phyloP scores from a whole-genome alignment of 2,888 invertebrate species.

The Philaethria dido region DNA sequence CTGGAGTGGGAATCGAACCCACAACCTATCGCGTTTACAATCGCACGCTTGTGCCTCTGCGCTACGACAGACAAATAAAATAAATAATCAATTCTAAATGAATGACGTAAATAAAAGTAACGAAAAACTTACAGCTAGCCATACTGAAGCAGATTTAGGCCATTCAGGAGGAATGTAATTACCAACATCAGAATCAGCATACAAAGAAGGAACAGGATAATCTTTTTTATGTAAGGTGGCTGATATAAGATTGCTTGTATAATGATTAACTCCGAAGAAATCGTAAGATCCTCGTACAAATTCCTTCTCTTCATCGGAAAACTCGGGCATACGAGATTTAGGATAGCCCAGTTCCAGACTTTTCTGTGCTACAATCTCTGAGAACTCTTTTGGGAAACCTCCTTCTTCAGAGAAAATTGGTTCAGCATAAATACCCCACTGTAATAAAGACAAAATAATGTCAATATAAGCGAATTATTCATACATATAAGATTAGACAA shows the following conservation, averaged over 20 bases:
- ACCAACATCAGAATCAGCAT: slow-evolving; percentile 55
- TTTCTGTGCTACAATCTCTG: slow-evolving; percentile 65
- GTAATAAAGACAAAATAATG: slow-evolving; percentile 33
- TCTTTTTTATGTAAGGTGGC: slow-evolving; percentile 50
- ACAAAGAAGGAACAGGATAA: slow-evolving; percentile 51
- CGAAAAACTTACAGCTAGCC: slow-evolving; percentile 56
- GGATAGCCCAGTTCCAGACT: slow-evolving; percentile 56
- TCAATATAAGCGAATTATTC: not conserved
- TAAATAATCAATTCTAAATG: too few relatives aligned
- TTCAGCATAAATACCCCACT: slow-evolving; percentile 76
- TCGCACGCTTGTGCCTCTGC: too few relatives aligned
- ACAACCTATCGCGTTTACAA: too few relatives aligned
- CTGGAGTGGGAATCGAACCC: too few relatives aligned
- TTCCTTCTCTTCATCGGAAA: slow-evolving; percentile 54
- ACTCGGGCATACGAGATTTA: slow-evolving; percentile 55
- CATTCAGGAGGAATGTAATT: slow-evolving; percentile 52
- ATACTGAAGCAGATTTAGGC: slow-evolving; percentile 55
- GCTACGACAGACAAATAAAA: too few relatives aligned
- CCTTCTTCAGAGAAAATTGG: slow-evolving; percentile 78
- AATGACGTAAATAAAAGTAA: not conserved
- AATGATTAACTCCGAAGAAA: slow-evolving; percentile 86
- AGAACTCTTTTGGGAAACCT: slow-evolving; percentile 79
- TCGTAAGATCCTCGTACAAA: slow-evolving; percentile 61
- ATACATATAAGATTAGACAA: not conserved
- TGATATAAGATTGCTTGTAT: slow-evolving; percentile 72